A percentile compares a stretch with the other conserved stretches of the same genome.
Conservation (phyloP, 1,140 invertebrate species). For the Dreissena rostriformis region DNA sequence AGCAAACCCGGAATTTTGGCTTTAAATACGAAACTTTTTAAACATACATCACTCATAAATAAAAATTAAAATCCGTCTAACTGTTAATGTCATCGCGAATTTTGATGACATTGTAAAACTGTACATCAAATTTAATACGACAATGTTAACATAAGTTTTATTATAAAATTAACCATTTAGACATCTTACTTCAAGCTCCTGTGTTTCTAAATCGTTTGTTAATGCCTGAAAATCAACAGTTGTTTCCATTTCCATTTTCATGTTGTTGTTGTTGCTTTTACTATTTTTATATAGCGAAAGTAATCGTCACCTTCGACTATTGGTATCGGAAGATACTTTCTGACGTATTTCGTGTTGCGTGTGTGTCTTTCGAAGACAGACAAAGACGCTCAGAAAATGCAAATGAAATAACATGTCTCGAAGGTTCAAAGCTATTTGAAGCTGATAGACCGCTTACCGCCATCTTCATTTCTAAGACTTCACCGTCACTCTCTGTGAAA, state of each 20-base stretch:
- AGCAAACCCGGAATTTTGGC: neutral
- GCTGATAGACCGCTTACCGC: no score
- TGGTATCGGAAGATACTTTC: no score
- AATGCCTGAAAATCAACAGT: constrained; percentile 16
- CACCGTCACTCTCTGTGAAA: no score
- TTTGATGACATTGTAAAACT: neutral
- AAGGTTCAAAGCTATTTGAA: no score
- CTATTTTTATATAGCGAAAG: no score
- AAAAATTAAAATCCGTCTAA: neutral
- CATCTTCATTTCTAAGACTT: no score
- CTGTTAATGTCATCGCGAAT: neutral
- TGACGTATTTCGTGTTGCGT: no score
- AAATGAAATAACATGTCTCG: no score
- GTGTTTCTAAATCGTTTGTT: constrained; percentile 35
- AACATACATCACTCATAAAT: neutral
- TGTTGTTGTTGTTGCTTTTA: neutral
- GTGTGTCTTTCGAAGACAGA: no score
- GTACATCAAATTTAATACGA: neutral
- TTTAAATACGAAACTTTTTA: neutral
- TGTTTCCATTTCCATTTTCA: constrained; percentile 49
- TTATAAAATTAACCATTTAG: neutral
- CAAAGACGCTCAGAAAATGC: no score
- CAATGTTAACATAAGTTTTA: neutral
- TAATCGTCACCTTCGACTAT: no score
- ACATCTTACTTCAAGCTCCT: constrained; percentile 38